These are phyloP conservation scores for Coracopsis vasa DNA, from an alignment of 2,113 vertebrate genomes.

Conservation along the genomic window DNA sequence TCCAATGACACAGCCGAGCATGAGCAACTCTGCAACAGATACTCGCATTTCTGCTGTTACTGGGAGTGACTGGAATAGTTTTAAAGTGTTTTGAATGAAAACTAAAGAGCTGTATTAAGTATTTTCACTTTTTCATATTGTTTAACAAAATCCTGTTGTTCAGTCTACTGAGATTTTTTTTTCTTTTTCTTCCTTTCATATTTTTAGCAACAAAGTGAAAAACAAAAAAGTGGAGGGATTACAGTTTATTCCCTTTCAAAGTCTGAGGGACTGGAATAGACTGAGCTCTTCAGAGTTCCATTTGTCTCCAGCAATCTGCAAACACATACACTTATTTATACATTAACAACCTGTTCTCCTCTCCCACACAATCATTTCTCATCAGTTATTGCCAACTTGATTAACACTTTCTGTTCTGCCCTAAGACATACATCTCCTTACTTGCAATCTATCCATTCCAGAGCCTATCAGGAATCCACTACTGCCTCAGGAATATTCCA, in stretches of 20 bases:
- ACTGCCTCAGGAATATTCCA: constrained; percentile 32
- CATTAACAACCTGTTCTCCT: neutral
- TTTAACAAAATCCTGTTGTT: neutral
- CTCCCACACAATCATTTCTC: neutral
- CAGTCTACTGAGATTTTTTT: neutral
- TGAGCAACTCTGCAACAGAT: neutral
- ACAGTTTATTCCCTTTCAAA: neutral
- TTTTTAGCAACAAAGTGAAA: neutral
- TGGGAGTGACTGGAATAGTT: neutral
- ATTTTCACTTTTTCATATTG: neutral
- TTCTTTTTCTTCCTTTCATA: neutral
- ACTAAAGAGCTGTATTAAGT: neutral
- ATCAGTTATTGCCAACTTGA: neutral
- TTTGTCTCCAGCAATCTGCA: neutral
- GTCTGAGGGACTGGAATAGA: neutral
- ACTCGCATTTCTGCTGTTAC: neutral
- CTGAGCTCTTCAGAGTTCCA: neutral
- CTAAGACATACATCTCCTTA: neutral
- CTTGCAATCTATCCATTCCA: neutral
- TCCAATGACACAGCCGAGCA: neutral
- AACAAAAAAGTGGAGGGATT: neutral
- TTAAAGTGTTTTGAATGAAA: neutral
- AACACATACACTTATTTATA: neutral
- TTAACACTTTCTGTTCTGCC: neutral
- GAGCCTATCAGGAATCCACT: constrained; percentile 52